Base-by-base conservation (phyloP, 2,888 invertebrate species). In the Drosophila maculinotata region DNA sequence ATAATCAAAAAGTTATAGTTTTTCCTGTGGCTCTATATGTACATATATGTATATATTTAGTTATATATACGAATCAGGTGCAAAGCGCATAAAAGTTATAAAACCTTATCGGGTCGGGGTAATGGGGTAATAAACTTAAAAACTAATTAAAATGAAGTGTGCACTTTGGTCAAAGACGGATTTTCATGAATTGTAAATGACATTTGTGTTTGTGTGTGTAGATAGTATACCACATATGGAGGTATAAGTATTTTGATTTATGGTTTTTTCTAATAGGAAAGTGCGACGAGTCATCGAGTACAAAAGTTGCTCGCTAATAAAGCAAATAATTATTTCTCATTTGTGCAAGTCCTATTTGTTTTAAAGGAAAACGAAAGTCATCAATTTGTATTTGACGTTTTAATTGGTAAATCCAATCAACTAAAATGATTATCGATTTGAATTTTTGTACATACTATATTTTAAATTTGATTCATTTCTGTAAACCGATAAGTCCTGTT, bases 161-260 rank as follows among this genome's bases (percentile, higher is more conserved):
- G 73, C 28, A 80, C 81, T 80, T 78, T 73, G 66, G 35, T 15
- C 82, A 35, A 44, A 42, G 25, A 14, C 12, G 12, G 14, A 39
- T 23, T 45, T 15, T 14, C 12, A 33, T 26, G 31, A 1, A n/a
- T 23, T 20, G 10, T 56, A 42, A 35, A 42, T n/a, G n/a, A n/a
- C n/a, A n/a, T n/a, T 56, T 42, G 33, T 15, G 12, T 20, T 17
- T 38, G 17, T 7, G 17, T 8, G 4, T 25, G 15, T 15, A 12
- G 15, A 28, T 20, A 45, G 8, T 33, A n/a, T 9, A 14, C 23
- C 47, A 14, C 3, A 9, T 5, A 6, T 10, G 7, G 0, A 14
- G 6, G 28, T 3, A 17, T 6, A 5, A 6, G 26, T 30, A n/a
- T 4, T 31, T 31, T 20, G 10, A 30, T n/a, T n/a, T n/a, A n/a